phyloP scores from a whole-genome alignment of 2,797 vertebrate species.

The Choloepus didactylus region DNA sequence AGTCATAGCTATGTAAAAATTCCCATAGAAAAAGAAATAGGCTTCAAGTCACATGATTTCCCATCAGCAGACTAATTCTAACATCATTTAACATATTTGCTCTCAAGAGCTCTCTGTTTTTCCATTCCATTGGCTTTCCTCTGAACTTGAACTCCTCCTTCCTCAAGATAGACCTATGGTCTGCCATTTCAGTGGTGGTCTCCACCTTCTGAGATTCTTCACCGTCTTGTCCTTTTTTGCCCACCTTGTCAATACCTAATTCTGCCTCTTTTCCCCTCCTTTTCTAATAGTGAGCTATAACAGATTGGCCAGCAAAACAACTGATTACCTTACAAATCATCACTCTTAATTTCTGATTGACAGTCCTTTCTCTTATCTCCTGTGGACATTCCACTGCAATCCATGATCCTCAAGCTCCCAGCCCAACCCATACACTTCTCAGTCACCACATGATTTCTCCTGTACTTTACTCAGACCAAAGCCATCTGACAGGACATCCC shows the following conservation, averaged over 20 bases:
- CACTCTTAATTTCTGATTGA: not conserved
- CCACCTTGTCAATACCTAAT: not conserved
- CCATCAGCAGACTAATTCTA: not conserved
- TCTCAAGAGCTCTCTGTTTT: not conserved
- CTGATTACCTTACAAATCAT: not conserved
- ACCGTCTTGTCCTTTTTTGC: not conserved
- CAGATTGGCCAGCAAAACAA: not conserved
- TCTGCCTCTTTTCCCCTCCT: not conserved
- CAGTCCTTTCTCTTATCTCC: not conserved
- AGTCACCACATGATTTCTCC: not conserved
- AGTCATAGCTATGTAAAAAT: not conserved
- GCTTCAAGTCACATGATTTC: not conserved
- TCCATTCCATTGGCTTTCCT: not conserved
- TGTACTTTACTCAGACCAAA: not conserved
- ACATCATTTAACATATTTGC: not conserved
- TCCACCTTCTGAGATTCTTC: not conserved
- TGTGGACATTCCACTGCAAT: not conserved
- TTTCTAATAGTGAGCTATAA: not conserved
- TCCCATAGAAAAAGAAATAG: not conserved
- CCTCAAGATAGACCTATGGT: not conserved
- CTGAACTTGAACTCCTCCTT: not conserved
- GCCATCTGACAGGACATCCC: not conserved
- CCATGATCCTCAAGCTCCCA: not conserved
- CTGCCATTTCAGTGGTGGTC: not conserved
- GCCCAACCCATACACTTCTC: not conserved